A percentile compares a stretch with the other conserved stretches of the same genome.
Conservation (phyloP, 2,797 vertebrate species). For the Silurus aristotelis region DNA sequence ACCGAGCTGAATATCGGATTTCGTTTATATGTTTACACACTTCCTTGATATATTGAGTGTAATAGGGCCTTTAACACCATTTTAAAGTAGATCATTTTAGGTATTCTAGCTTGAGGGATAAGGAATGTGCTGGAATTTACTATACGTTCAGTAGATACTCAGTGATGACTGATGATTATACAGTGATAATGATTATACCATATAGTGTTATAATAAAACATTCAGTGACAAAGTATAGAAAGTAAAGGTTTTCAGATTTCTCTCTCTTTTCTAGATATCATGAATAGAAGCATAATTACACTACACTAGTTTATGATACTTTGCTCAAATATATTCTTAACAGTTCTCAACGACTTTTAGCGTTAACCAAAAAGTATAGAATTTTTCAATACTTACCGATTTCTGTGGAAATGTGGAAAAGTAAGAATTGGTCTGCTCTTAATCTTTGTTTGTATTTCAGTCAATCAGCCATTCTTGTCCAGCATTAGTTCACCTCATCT, state of each 20-base stretch:
- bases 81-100: slow-evolving; percentile 35
- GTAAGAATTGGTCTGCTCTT: background rate
- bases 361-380: background rate
- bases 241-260: background rate
- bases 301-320: background rate
- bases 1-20: slow-evolving; percentile 35
- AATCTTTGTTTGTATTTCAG: slow-evolving; percentile 14
- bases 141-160: background rate
- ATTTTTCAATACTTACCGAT: slow-evolving; percentile 33
- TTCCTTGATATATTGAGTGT: slow-evolving; percentile 48
- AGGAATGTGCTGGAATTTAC: background rate
- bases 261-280: background rate
- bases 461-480: slow-evolving; percentile 32
- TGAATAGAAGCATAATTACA: background rate
- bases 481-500: slow-evolving; percentile 17
- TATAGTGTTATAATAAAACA: background rate
- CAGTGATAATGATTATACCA: background rate
- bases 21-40: slow-evolving; percentile 29
- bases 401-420: background rate
- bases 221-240: background rate
- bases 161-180: background rate
- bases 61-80: slow-evolving; percentile 36
- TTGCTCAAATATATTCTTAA: background rate
- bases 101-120: background rate
- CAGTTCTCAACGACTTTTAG: background rate